Evolutionary conservation across 1,140 invertebrate genomes (phyloP).

Genomic region (Tribolium castaneum): DNA sequence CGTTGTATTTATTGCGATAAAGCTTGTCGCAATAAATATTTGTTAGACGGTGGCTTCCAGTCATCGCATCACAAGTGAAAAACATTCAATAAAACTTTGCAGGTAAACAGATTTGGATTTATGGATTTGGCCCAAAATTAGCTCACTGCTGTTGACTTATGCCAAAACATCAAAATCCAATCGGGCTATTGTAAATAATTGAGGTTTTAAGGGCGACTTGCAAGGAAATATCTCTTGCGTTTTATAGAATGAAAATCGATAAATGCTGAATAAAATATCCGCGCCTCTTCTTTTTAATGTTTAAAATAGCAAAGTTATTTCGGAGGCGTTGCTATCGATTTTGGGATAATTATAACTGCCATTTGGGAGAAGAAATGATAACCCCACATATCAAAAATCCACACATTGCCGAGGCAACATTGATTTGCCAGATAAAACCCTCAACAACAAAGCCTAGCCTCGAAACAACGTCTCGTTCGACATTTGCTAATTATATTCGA

Average conservation of each 20-base stretch:
- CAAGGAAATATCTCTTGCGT: neutral
- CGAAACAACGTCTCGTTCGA: neutral
- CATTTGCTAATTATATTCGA: slow-evolving; percentile 37
- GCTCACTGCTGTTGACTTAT: neutral
- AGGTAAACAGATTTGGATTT: slow-evolving; percentile 11
- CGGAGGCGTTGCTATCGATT: neutral
- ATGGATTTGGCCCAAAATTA: neutral
- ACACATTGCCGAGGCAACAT: neutral
- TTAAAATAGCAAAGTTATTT: neutral
- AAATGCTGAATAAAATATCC: slow-evolving; percentile 10
- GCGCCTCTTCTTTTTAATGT: neutral
- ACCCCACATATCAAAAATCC: neutral
- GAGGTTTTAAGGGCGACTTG: neutral
- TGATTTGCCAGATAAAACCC: slow-evolving; percentile 9
- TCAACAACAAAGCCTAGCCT: neutral
- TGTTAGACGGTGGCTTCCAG: neutral
- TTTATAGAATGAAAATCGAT: slow-evolving; percentile 14
- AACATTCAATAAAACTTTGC: neutral
- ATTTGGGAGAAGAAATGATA: slow-evolving; percentile 1
- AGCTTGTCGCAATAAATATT: slow-evolving; percentile 3
- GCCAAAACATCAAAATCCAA: neutral
- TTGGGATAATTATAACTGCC: slow-evolving; percentile 9
- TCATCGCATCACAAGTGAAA: neutral
- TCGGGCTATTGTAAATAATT: neutral
- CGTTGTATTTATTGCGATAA: neutral